A percentile compares a stretch with the other conserved stretches of the same genome.
phyloP scores from a whole-genome alignment of 2,888 invertebrate genomes.

The Tuta absoluta region DNA sequence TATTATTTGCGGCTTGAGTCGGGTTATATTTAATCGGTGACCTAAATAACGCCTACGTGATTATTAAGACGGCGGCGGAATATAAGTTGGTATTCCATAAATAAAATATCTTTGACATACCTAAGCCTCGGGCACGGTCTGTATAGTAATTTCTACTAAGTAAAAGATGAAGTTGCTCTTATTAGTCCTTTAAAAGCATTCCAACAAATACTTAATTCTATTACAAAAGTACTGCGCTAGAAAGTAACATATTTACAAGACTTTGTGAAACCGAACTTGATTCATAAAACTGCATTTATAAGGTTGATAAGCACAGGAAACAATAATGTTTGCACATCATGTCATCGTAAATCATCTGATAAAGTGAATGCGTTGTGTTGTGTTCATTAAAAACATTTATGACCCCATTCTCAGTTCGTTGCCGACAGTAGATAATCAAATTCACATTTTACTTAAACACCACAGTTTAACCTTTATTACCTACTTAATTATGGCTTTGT shows the following conservation, averaged over 20 bases:
- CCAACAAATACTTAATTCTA: no score
- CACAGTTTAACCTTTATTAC: not conserved
- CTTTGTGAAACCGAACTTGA: not conserved
- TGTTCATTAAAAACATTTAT: slow-evolving; percentile 42
- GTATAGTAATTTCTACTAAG: no score
- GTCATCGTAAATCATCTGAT: slow-evolving; percentile 18
- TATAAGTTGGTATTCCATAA: not conserved
- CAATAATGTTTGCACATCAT: slow-evolving; percentile 19
- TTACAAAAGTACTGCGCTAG: no score
- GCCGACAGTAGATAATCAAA: slow-evolving; percentile 29
- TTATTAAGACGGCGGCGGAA: not conserved
- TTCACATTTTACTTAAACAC: slow-evolving; percentile 22
- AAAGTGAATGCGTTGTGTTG: slow-evolving; percentile 23
- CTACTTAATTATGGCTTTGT: not conserved
- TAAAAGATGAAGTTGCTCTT: no score
- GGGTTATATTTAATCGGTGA: not conserved
- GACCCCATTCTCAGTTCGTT: slow-evolving; percentile 38
- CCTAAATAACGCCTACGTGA: not conserved
- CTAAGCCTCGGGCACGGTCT: not conserved
- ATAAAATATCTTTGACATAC: slow-evolving; percentile 2
- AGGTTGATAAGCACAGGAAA: slow-evolving; percentile 29
- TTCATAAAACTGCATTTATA: slow-evolving; percentile 3
- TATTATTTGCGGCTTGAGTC: not conserved
- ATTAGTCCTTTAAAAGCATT: no score
- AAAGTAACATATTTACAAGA: no score